phyloP scores from a whole-genome alignment of 30 jellyfish, hydroid and myxozoan species.

The Mastigias papua region DNA sequence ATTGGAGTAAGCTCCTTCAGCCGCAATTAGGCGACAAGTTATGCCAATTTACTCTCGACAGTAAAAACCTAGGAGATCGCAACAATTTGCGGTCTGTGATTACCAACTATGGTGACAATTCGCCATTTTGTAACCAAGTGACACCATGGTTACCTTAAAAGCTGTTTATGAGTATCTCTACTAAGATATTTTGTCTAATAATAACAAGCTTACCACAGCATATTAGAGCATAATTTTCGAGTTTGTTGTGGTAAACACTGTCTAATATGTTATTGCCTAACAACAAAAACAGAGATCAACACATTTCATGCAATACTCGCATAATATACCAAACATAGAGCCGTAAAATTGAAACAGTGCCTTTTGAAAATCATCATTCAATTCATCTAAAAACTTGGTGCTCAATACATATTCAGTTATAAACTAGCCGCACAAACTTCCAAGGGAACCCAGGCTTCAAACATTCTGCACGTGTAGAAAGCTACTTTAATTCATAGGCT shows the following conservation, averaged over 20 bases:
- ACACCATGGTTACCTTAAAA: neutral
- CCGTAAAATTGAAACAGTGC: too few species aligned
- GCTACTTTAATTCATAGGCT: too few species aligned
- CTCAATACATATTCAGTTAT: too few species aligned
- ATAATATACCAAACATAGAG: neutral
- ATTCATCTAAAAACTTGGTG: too few species aligned
- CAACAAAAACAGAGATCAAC: neutral
- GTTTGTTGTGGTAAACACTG: neutral
- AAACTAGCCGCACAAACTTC: too few species aligned
- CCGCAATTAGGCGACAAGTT: too few species aligned
- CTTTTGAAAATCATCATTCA: too few species aligned
- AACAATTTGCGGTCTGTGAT: constrained; percentile 10
- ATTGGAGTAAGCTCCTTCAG: too few species aligned
- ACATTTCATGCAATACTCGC: neutral
- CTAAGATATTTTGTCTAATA: neutral
- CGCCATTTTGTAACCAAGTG: constrained; percentile 7
- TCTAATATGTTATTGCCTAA: neutral
- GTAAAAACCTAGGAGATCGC: constrained; percentile 16
- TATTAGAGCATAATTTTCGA: neutral
- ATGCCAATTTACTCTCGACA: neutral
- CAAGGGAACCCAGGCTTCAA: too few species aligned
- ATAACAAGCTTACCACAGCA: neutral
- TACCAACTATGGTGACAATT: neutral
- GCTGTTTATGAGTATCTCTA: neutral
- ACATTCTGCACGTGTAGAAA: too few species aligned